These are phyloP conservation scores for Ellobius talpinus DNA, from an alignment of 2,113 vertebrate genomes.

Conservation along the genomic window DNA sequence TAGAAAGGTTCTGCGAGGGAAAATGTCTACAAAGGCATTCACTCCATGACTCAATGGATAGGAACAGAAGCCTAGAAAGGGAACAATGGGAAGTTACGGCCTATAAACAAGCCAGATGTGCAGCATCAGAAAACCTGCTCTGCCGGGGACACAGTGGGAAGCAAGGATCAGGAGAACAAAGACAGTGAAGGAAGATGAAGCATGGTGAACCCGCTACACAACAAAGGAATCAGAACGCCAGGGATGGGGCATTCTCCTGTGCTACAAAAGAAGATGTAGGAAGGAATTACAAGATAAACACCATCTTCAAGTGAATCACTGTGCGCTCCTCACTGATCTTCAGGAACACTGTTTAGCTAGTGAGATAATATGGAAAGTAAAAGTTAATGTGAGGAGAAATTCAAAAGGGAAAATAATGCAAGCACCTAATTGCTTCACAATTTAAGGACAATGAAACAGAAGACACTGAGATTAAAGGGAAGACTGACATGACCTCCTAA, in stretches of 20 bases:
- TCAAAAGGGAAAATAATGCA: constrained; percentile 28
- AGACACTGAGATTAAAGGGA: not conserved
- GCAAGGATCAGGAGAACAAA: not conserved
- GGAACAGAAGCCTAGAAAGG: not conserved
- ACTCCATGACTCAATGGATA: not conserved
- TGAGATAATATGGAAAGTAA: constrained; percentile 46
- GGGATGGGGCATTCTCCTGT: not conserved
- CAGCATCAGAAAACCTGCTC: not conserved
- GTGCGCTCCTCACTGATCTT: not conserved
- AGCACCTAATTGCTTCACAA: constrained; percentile 13
- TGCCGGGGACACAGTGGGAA: not conserved
- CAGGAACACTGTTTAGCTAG: not conserved
- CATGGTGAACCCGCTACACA: rapidly evolving
- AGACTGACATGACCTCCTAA: not conserved
- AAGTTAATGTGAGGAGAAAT: constrained; percentile 37
- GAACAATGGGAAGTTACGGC: not conserved
- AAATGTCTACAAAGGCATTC: not conserved
- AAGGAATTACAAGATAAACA: not conserved
- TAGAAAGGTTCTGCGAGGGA: not conserved
- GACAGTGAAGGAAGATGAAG: not conserved
- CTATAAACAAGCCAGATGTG: not conserved
- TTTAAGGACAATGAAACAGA: constrained; percentile 39
- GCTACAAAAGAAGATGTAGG: not conserved
- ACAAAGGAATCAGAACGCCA: not conserved
- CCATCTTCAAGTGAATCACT: not conserved